Percentiles rank a stretch among this genome's conserved stretches.
Evolutionary conservation across 2,113 vertebrate species (phyloP).

Genomic region (Xerus inauris): DNA sequence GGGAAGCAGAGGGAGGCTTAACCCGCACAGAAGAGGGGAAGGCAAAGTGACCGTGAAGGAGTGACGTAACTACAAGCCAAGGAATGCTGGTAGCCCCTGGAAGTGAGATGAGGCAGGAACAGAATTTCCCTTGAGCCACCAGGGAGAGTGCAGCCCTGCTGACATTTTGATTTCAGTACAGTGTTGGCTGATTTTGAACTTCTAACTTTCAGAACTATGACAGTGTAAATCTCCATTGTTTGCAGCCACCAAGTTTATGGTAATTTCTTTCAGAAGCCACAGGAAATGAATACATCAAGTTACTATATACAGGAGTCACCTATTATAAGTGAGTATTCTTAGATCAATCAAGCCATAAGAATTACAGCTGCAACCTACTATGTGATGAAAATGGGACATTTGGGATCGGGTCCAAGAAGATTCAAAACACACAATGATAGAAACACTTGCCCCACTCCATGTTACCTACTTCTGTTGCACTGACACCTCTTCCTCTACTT

Average conservation of each 20-base stretch:
- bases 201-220: neutral
- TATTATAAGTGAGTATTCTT: neutral
- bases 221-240: neutral
- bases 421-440: no score
- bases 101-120: neutral
- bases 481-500: no score
- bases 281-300: neutral
- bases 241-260: neutral
- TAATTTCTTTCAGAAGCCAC: neutral
- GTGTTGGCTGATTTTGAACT: neutral
- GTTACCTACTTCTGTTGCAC: no score
- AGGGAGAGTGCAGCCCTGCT: neutral
- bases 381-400: no score
- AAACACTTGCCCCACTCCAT: no score
- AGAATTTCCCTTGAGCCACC: neutral
- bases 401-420: no score
- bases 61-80: neutral
- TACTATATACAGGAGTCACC: neutral
- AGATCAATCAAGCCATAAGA: no score
- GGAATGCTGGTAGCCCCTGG: neutral
- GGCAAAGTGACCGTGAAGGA: neutral
- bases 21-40: neutral
- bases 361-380: no score
- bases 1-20: neutral
- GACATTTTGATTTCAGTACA: neutral